phyloP scores from a whole-genome alignment of 2,888 invertebrate genomes.

The Drosophila recens region DNA sequence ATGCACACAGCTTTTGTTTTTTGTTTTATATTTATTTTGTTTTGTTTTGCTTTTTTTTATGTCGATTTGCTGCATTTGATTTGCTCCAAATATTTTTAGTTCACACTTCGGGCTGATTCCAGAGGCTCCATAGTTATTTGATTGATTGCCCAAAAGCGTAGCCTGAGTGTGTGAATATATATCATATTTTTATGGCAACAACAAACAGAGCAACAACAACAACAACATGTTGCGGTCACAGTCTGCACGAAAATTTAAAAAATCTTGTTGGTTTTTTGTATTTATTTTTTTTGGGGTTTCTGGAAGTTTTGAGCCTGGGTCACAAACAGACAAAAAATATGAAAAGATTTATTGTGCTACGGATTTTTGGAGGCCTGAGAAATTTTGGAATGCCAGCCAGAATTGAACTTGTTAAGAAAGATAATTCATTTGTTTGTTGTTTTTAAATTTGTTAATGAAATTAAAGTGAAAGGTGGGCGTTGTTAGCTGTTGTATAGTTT shows the following conservation, averaged over 20 bases:
- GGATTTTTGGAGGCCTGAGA: slow-evolving; percentile 51
- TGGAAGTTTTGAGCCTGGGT: slow-evolving; percentile 32
- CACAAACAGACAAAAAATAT: slow-evolving; percentile 41
- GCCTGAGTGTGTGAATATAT: slow-evolving; percentile 75
- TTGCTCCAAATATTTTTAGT: slow-evolving; percentile 77
- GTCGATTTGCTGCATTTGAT: slow-evolving; percentile 67
- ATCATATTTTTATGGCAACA: slow-evolving; percentile 75
- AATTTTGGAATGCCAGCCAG: slow-evolving; percentile 43
- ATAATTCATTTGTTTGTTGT: slow-evolving; percentile 49
- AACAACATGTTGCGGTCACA: slow-evolving; percentile 65
- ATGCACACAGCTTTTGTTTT: slow-evolving; percentile 16
- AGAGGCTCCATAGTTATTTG: slow-evolving; percentile 67
- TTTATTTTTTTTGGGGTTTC: slow-evolving; percentile 6
- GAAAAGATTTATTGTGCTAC: slow-evolving; percentile 67
- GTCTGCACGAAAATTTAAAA: slow-evolving; percentile 72
- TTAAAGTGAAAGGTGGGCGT: slow-evolving; percentile 55
- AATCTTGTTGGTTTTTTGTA: slow-evolving; percentile 32
- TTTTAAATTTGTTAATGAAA: slow-evolving; percentile 52
- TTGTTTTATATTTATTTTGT: slow-evolving; percentile 15
- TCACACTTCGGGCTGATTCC: slow-evolving; percentile 72
- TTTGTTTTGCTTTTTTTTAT: slow-evolving; percentile 23
- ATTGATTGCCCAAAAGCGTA: slow-evolving; percentile 70
- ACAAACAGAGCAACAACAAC: slow-evolving; percentile 29
- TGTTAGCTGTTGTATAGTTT: background rate
- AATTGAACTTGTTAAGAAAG: slow-evolving; percentile 63